phyloP scores from a whole-genome alignment of 2,797 vertebrate species.

The Carcharodon carcharias region DNA sequence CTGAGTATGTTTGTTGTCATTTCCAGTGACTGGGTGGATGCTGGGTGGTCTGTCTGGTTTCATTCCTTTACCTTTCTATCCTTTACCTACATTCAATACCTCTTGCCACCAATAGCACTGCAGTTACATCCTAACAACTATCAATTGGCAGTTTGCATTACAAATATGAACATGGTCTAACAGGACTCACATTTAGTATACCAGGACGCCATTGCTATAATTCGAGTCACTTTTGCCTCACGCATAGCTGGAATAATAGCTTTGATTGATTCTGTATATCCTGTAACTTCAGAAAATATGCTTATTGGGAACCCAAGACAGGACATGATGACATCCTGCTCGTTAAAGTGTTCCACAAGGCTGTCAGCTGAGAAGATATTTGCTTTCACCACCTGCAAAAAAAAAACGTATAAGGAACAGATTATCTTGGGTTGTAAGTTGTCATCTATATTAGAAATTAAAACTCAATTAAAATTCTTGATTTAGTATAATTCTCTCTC shows the following conservation, averaged over 20 bases:
- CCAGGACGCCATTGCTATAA: constrained; percentile 72
- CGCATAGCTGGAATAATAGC: constrained; percentile 57
- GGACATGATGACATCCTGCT: constrained; percentile 66
- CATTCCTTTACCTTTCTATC: too few species aligned
- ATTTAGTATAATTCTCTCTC: neutral
- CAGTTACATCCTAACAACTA: neutral
- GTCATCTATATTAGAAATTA: neutral
- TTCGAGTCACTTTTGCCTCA: constrained; percentile 53
- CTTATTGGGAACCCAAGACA: constrained; percentile 66
- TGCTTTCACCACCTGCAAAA: constrained; percentile 61
- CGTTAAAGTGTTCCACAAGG: constrained; percentile 60
- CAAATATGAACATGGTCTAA: neutral
- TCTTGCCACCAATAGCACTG: neutral
- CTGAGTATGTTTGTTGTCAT: too few species aligned
- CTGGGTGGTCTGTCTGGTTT: too few species aligned
- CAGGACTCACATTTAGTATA: constrained; percentile 62
- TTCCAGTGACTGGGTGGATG: too few species aligned
- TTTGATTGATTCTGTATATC: constrained; percentile 62
- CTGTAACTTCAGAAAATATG: constrained; percentile 56
- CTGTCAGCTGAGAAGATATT: constrained; percentile 62
- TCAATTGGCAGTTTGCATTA: neutral
- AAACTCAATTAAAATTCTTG: neutral
- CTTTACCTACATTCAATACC: neutral
- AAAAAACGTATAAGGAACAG: neutral
- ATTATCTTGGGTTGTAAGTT: neutral